Evolutionary conservation across 2,888 invertebrate genomes (phyloP).

Genomic region (Artemia sinica): DNA sequence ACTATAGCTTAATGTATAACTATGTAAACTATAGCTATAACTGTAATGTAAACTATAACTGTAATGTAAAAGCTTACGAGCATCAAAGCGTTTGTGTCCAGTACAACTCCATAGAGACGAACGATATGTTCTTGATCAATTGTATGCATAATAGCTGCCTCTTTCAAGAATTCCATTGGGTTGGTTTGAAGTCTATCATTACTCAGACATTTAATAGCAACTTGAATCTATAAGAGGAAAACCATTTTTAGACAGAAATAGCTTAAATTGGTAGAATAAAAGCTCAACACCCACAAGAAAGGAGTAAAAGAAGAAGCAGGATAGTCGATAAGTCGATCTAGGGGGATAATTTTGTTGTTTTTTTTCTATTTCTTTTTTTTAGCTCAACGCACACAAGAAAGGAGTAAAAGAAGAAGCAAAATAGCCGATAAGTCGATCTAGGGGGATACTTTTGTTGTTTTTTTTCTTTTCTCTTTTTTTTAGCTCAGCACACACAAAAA

Average conservation of each 20-base stretch:
- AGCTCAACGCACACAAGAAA: too few species aligned
- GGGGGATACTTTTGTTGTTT: too few species aligned
- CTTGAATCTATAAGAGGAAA: constrained; percentile 53
- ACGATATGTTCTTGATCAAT: constrained; percentile 95
- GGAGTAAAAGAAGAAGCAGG: too few species aligned
- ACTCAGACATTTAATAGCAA: constrained; percentile 88
- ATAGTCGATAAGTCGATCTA: too few species aligned
- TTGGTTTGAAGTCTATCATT: constrained; percentile 88
- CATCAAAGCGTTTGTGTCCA: constrained; percentile 71
- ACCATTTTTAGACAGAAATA: background rate
- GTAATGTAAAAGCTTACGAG: constrained; percentile 33
- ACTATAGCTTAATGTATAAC: background rate
- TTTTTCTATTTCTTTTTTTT: too few species aligned
- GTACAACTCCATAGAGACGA: constrained; percentile 86
- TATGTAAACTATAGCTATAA: background rate
- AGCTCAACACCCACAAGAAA: too few species aligned
- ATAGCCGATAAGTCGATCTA: too few species aligned
- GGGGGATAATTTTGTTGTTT: too few species aligned
- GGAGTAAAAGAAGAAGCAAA: too few species aligned
- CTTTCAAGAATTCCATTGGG: constrained; percentile 88
- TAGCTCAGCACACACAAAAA: too few species aligned
- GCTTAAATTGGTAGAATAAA: too few species aligned
- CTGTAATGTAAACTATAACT: background rate
- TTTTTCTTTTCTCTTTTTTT: too few species aligned
- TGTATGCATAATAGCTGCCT: constrained; percentile 94